Base-by-base conservation (phyloP, 2,113 vertebrate species). In the Channa argus region DNA sequence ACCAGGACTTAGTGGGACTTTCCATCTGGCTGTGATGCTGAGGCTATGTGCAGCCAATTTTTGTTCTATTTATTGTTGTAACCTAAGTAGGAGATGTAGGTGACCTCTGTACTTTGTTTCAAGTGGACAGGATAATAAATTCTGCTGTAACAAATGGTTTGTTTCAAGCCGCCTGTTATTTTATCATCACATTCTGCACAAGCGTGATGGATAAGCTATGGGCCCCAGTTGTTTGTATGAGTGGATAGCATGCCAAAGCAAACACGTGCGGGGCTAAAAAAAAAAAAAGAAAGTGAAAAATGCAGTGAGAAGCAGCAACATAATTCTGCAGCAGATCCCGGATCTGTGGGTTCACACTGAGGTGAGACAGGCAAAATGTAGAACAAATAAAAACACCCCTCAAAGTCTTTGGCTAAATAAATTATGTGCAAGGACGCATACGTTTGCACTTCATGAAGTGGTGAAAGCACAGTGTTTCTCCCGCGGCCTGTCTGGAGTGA, bases 181-280 rank as follows among this genome's bases (percentile, higher is more conserved):
- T 97, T 97, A 95, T 97, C 96, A 96, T 96, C 95, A 83, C 94
- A 94, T 92, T 94, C 94, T 95, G 94, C 93, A 95, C 95, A 95
- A 94, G 94, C 94, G 94, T 97, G 97, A 97, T 97, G 97, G 96
- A 98, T 98, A 95, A 96, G 95, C 90, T 89, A 87, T 92, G 93
- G 94, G 94, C 93, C 93, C 71, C 63, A 92, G 95, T 94, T 96
- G 96, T 96, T 97, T 97, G 95, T 88, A 94, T 92, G 96, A 96
- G 95, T 93, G 79, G 92, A 90, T 84, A 93, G 94, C 92, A 92
- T 94, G 96, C 97, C 97, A 98, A 98, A 97, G 95, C 95, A 98
- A 98, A 97, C 96, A 97, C 92, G 62, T 93, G 82, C 77, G n/a
- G 49, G 69, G 63, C 75, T 77, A 62, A 71, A 66, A 53, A 41